phyloP scores from a whole-genome alignment of 2,888 invertebrate species.

The Prosapia bicincta region DNA sequence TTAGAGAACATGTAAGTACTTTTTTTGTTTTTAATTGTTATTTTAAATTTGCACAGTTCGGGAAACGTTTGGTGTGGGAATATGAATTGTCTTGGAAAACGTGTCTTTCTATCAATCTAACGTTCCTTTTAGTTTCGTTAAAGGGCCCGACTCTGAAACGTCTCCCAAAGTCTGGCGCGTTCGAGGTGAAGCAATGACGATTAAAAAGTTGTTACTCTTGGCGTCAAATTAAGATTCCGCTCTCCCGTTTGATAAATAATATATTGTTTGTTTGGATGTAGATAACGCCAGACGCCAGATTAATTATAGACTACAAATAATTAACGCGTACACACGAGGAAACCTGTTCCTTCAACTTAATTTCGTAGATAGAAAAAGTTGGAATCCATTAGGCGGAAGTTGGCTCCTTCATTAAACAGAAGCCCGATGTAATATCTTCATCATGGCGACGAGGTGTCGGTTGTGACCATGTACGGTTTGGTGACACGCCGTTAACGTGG shows the following conservation, averaged over 20 bases:
- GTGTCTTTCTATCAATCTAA: no score
- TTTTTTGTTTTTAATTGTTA: no score
- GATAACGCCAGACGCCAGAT: background rate
- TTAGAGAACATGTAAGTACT: no score
- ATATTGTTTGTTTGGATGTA: background rate
- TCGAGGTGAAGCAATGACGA: no score
- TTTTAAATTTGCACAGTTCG: no score
- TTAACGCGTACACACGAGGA: background rate
- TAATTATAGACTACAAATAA: constrained; percentile 2
- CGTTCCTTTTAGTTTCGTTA: no score
- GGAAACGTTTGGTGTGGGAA: no score
- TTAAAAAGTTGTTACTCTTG: background rate
- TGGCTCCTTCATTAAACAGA: background rate
- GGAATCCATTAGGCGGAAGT: background rate
- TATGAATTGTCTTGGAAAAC: no score
- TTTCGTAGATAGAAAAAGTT: background rate
- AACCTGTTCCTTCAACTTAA: background rate
- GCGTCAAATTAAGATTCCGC: background rate
- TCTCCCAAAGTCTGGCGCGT: no score
- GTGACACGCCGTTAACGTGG: background rate
- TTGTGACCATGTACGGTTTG: background rate
- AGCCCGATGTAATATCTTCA: background rate
- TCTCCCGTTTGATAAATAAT: background rate
- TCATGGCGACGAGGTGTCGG: background rate
- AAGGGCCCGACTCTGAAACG: no score